Evolutionary conservation across 2,797 vertebrate genomes (phyloP).

Genomic region (Telmatherina bonti): DNA sequence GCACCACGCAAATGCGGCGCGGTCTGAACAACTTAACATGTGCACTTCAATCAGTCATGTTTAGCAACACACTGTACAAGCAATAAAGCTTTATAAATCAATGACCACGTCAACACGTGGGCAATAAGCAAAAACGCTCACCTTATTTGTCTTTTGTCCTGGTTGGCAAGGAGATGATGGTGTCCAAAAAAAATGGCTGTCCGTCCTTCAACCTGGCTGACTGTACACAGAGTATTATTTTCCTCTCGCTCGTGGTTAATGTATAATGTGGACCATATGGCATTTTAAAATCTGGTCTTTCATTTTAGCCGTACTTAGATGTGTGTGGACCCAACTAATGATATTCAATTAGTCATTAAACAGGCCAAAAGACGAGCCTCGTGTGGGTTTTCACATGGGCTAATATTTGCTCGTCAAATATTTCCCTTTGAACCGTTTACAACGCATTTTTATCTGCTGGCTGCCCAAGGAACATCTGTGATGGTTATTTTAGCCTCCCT

Average conservation of each 20-base stretch:
- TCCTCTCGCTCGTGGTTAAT: conserved; percentile 90
- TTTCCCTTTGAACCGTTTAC: conserved; percentile 93
- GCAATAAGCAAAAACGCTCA: conserved; percentile 72
- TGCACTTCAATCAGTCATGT: conserved; percentile 53
- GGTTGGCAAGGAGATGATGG: conserved; percentile 84
- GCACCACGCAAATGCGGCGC: conserved; percentile 62
- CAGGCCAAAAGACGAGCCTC: conserved; percentile 85
- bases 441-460: conserved; percentile 87
- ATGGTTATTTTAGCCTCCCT: conserved; percentile 81
- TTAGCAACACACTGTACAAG: conserved; percentile 47
- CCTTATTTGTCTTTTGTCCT: conserved; percentile 70
- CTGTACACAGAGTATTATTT: conserved; percentile 79
- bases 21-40: conserved; percentile 19
- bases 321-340: conserved; percentile 90
- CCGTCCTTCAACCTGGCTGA: conserved; percentile 67
- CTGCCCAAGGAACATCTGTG: conserved; percentile 89
- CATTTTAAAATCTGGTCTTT: conserved; percentile 85
- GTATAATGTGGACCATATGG: conserved; percentile 99
- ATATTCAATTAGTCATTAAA: conserved; percentile 94
- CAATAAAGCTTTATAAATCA: conserved; percentile 69
- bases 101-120: conserved; percentile 48
- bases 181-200: conserved; percentile 76
- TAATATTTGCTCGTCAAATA: conserved; percentile 99
- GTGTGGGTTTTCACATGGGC: conserved; percentile 86
- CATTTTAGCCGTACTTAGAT: conserved; percentile 86